These are phyloP conservation scores for Encarsia formosa DNA, from an alignment of 2,888 invertebrate genomes.

Conservation along the genomic window DNA sequence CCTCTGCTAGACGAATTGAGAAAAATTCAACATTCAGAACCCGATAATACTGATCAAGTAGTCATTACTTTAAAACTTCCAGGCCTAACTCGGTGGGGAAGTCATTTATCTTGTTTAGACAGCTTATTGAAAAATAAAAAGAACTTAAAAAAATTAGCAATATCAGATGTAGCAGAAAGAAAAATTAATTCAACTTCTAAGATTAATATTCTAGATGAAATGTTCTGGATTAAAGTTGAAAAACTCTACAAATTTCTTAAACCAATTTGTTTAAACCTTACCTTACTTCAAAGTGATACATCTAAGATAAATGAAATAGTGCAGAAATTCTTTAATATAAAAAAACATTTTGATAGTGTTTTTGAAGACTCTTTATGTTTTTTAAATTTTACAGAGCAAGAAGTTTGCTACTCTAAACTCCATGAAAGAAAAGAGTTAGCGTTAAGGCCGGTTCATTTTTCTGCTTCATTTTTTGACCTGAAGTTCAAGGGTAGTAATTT, in stretches of 20 bases:
- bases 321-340: neutral
- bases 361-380: neutral
- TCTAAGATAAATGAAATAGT: neutral
- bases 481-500: neutral
- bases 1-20: neutral
- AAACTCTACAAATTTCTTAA: neutral
- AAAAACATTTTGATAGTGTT: neutral
- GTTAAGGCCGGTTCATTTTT: neutral
- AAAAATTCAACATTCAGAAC: neutral
- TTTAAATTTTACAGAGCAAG: neutral
- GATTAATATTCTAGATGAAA: neutral
- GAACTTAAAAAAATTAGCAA: neutral
- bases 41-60: neutral
- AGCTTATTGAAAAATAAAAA: neutral
- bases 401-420: neutral
- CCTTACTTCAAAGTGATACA: neutral
- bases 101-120: neutral
- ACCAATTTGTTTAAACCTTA: neutral
- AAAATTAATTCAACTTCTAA: neutral
- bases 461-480: neutral
- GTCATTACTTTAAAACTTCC: neutral
- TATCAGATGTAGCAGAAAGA: neutral
- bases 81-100: constrained; percentile 1
- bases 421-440: neutral
- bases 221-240: neutral